These are phyloP conservation scores for Callipepla squamata DNA, from an alignment of 2,113 vertebrate genomes.

Conservation along the genomic window DNA sequence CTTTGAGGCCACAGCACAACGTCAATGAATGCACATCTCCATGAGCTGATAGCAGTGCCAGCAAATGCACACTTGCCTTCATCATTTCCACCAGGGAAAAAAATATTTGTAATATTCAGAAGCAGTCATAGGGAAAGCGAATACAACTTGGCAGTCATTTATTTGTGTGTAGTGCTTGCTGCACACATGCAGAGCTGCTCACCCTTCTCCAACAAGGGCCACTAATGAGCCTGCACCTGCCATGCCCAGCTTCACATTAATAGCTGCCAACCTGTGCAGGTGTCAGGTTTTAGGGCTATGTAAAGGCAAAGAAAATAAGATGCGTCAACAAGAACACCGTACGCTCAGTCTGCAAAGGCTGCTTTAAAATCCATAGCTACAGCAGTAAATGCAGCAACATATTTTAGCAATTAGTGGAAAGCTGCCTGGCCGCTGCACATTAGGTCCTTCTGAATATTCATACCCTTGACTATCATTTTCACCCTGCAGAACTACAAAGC, in stretches of 20 bases:
- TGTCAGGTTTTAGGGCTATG: not conserved
- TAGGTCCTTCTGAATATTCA: not conserved
- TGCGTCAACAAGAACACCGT: not conserved
- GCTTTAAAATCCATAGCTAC: not conserved
- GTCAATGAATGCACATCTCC: not conserved
- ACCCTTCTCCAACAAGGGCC: not conserved
- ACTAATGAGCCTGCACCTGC: slow-evolving; percentile 18
- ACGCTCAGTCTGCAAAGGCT: not conserved
- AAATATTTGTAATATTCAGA: not conserved
- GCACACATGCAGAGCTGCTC: not conserved
- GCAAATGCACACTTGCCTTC: not conserved
- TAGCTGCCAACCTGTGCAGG: not conserved
- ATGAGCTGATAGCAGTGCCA: not conserved
- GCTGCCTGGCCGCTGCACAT: not conserved
- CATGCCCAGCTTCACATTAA: not conserved
- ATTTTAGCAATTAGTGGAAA: not conserved
- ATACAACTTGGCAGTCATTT: not conserved
- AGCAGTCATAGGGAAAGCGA: not conserved
- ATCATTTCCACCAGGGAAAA: not conserved
- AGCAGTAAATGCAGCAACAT: not conserved
- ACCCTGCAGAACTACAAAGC: not conserved
- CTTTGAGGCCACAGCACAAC: not conserved
- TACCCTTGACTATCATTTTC: not conserved
- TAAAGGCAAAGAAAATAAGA: not conserved
- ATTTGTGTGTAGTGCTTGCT: not conserved